These are phyloP conservation scores for Cheilosia soror DNA, from an alignment of 2,888 invertebrate species.

Conservation along the genomic window DNA sequence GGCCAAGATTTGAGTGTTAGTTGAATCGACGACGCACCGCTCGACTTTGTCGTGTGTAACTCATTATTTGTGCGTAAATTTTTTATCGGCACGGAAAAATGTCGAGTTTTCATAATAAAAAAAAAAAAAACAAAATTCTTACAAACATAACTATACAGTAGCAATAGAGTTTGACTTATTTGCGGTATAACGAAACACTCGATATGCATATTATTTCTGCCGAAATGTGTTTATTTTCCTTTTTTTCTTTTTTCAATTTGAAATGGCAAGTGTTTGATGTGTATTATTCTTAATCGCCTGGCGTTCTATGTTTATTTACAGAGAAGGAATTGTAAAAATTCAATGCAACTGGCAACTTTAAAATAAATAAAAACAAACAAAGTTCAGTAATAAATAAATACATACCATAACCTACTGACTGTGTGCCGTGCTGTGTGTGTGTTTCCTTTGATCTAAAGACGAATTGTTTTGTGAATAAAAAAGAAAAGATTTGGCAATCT, in stretches of 20 bases:
- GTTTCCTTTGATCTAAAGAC: not conserved
- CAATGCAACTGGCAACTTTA: not conserved
- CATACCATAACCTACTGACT: not conserved
- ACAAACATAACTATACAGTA: not conserved
- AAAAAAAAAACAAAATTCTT: not conserved
- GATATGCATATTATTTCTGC: not conserved
- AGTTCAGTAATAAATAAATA: not conserved
- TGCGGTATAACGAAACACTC: not conserved
- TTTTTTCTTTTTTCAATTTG: not conserved
- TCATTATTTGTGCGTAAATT: constrained; percentile 29
- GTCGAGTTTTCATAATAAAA: not conserved
- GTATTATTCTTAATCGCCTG: not conserved
- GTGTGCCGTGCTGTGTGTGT: not conserved
- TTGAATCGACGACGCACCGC: not conserved
- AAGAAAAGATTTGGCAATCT: constrained; percentile 4
- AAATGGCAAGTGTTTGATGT: constrained; percentile 1
- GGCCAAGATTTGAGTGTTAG: not conserved
- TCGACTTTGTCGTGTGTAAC: not conserved
- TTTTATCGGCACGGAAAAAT: not conserved
- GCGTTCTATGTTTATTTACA: constrained; percentile 6
- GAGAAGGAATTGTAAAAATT: not conserved
- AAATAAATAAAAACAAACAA: not conserved
- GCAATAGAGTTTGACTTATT: not conserved
- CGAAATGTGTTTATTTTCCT: not conserved
- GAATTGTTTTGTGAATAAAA: not conserved